phyloP scores from a whole-genome alignment of 2,888 invertebrate genomes.

The Odontothrips loti region DNA sequence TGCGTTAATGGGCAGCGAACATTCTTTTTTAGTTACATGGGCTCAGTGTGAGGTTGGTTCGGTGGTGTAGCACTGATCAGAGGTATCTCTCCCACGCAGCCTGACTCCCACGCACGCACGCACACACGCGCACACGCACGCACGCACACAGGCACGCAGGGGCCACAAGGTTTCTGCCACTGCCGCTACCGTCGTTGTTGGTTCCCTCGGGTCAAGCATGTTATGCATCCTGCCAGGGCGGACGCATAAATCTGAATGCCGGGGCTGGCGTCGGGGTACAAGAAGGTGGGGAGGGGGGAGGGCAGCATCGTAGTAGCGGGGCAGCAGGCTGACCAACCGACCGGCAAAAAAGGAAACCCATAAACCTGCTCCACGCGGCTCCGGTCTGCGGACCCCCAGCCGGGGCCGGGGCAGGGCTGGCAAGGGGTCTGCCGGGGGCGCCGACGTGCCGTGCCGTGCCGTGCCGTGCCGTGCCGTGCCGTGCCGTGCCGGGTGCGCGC shows the following conservation, averaged over 20 bases:
- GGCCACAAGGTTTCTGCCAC: constrained; percentile 1
- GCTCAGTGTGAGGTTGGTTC: too few species aligned
- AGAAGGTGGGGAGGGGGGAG: background rate
- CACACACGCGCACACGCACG: background rate
- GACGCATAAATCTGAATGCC: constrained; percentile 22
- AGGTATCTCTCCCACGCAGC: too few species aligned
- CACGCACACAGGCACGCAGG: background rate
- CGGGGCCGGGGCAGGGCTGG: too few species aligned
- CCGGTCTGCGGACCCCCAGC: background rate
- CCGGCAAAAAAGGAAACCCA: constrained; percentile 21
- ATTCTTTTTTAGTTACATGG: too few species aligned
- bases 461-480: too few species aligned
- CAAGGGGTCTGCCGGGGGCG: too few species aligned
- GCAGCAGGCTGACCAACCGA: constrained; percentile 14
- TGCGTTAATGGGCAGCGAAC: too few species aligned
- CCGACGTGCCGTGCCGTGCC: too few species aligned
- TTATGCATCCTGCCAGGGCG: constrained; percentile 14
- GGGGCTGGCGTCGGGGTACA: background rate
- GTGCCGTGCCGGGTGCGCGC: background rate
- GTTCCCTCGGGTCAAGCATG: background rate
- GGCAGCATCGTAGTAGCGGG: background rate
- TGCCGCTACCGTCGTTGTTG: too few species aligned
- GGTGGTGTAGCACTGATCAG: too few species aligned
- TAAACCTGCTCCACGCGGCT: background rate
- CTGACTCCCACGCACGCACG: too few species aligned